Conservation (phyloP, 2,888 invertebrate genomes). For the Saturnia pavonia region DNA sequence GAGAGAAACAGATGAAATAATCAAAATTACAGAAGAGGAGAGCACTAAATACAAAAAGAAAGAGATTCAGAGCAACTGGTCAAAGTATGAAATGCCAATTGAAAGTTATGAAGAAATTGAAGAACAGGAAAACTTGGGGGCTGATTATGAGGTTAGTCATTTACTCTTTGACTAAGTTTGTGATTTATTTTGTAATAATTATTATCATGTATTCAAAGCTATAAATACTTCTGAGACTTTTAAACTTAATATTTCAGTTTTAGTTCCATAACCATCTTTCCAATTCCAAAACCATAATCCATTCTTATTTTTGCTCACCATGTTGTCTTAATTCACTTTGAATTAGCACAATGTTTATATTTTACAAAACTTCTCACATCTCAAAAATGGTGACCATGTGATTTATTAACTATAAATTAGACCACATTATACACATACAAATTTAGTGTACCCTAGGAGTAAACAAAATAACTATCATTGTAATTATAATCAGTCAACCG, state of each 20-base stretch:
- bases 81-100: conserved; percentile 75
- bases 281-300: no score
- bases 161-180: no score
- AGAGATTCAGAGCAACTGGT: conserved; percentile 77
- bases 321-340: neutral
- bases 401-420: no score
- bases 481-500: neutral
- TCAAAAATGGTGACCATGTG: neutral
- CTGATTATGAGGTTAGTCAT: conserved; percentile 69
- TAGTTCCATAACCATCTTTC: no score
- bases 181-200: no score
- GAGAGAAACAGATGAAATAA: conserved; percentile 71
- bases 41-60: conserved; percentile 73
- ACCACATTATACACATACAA: neutral
- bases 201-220: no score
- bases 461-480: neutral
- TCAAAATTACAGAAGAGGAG: conserved; percentile 72
- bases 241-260: no score
- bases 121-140: conserved; percentile 70
- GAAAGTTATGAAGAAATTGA: conserved; percentile 73
- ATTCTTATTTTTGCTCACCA: neutral
- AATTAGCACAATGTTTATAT: neutral
- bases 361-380: neutral
- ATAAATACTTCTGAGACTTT: no score
- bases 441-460: neutral